Evolutionary conservation across 2,797 vertebrate genomes (phyloP).

Genomic region (Neosilurus mollespiculum): DNA sequence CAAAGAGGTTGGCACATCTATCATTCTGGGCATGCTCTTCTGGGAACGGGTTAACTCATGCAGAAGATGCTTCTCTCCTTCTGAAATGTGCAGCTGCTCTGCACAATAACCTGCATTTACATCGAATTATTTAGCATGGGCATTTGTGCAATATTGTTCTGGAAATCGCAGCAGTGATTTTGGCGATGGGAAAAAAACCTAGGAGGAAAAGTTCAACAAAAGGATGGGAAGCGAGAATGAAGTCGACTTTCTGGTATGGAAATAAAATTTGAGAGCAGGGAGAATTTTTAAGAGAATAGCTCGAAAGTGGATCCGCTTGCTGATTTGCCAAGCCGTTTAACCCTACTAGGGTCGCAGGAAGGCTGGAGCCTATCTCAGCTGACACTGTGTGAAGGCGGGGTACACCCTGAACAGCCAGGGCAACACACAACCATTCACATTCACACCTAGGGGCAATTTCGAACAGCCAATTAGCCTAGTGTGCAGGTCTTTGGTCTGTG

Average conservation of each 20-base stretch:
- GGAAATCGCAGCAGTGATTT: not conserved
- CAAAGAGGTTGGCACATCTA: slow-evolving; percentile 45
- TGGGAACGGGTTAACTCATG: slow-evolving; percentile 25
- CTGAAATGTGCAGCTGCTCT: slow-evolving; percentile 22
- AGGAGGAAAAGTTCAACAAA: not conserved
- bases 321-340: too few species aligned
- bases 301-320: too few species aligned
- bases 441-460: too few species aligned
- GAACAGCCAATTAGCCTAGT: too few species aligned
- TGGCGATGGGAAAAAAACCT: not conserved
- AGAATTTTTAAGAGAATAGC: not conserved
- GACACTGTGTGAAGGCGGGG: too few species aligned
- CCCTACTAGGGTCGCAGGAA: too few species aligned
- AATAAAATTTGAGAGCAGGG: not conserved
- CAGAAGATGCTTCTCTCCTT: slow-evolving; percentile 14
- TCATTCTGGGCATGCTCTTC: slow-evolving; percentile 34
- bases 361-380: too few species aligned
- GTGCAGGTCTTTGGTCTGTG: too few species aligned
- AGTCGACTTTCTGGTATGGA: not conserved
- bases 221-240: not conserved
- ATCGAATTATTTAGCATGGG: not conserved
- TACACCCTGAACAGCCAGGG: too few species aligned
- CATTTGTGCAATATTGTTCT: not conserved
- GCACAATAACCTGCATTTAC: slow-evolving; percentile 13
- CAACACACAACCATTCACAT: too few species aligned